Base-by-base conservation (phyloP, 1,140 invertebrate species). In the Procambarus virginalis region DNA sequence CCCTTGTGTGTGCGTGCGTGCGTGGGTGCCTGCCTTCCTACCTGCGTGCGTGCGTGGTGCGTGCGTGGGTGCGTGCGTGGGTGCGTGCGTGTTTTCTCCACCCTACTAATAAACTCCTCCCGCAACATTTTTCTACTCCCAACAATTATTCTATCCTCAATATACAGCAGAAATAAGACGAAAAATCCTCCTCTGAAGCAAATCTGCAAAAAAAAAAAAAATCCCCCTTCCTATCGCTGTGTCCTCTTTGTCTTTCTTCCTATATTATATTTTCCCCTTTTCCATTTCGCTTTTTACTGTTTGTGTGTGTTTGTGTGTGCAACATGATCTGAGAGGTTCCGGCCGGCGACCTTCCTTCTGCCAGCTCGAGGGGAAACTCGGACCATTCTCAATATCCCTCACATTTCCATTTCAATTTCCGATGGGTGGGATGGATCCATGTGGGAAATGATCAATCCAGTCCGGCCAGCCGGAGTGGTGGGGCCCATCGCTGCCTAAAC, bases 321-420 rank as follows among this genome's bases (percentile, higher is more conserved):
- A 81, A 45, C 79, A 55, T 60, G 17, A 49, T 49, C 45, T 22
- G n/a, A 73, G 68, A 10, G 68, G 68, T 20, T 73, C n/a, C n/a
- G n/a, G n/a, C 82, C 64, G 6, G 8, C 51, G 48, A n/a, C n/a
- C 84, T 45, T 9, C n/a, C 75, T 86, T 64, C 76, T 79, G 17
- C 87, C 46, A 68, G 49, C 2, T 73, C 80, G 51, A 84, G 79
- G 81, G 87, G 87, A 89, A 84, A 84, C 81, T 84, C 68, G 10
- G 81, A 80, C 80, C 87, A 84, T 89, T 89, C 87, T 89, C 87
- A 89, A 89, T 89, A 89, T 89, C 87, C 87, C 87, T 89, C 87
- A 89, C 81, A 89, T 89, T 89, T 89, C 87, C 87, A 89, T 89
- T 89, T 89, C 87, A 89, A 89, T 89, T 89, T 89, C 87, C 87